phyloP scores from a whole-genome alignment of 2,888 invertebrate species.

The Tachystola acroxantha region DNA sequence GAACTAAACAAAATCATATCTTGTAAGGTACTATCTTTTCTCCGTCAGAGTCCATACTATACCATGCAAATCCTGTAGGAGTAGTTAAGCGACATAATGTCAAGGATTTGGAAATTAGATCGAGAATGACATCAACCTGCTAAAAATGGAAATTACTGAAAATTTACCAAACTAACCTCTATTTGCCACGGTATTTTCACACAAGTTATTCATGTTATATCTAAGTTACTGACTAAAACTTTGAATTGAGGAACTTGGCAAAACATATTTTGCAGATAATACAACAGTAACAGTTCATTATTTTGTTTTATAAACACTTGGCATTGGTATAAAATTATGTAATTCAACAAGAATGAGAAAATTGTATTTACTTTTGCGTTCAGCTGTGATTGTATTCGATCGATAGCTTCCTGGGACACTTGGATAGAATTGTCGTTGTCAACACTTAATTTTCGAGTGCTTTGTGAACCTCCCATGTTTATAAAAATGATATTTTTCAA shows the following conservation, averaged over 20 bases:
- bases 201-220: not conserved
- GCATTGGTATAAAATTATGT: conserved; percentile 73
- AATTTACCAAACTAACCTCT: not conserved
- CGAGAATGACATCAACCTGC: not conserved
- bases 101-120: not conserved
- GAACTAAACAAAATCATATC: too few species aligned
- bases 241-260: not conserved
- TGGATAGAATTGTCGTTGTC: conserved; percentile 72
- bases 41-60: too few species aligned
- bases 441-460: conserved; percentile 71
- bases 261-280: not conserved
- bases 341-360: conserved; percentile 40
- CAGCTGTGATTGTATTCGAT: conserved; percentile 65
- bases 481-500: conserved; percentile 41
- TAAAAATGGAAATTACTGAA: not conserved
- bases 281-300: conserved; percentile 14
- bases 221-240: not conserved
- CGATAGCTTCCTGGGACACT: conserved; percentile 70
- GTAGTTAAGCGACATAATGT: too few species aligned
- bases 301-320: conserved; percentile 45
- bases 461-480: conserved; percentile 79
- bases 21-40: too few species aligned
- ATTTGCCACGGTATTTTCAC: not conserved
- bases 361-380: conserved; percentile 58
- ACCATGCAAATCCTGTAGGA: too few species aligned